Percentiles rank a stretch among this genome's conserved stretches.
phyloP scores from a whole-genome alignment of 2,113 vertebrate species.

The Pteropus alecto region DNA sequence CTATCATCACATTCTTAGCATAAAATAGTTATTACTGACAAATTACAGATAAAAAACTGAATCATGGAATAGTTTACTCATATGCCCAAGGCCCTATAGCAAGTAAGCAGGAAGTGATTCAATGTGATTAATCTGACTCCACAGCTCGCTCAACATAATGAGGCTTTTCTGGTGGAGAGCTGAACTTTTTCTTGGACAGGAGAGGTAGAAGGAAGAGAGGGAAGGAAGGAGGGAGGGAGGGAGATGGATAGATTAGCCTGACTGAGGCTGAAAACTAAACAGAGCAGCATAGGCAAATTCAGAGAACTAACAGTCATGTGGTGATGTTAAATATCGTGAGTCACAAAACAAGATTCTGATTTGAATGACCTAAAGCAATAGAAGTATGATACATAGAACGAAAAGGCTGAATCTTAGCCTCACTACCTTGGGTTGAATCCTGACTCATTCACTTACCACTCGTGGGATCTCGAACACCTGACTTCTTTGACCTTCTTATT shows the following conservation, averaged over 20 bases:
- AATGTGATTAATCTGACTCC: not conserved
- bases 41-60: not conserved
- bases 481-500: not conserved
- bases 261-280: not conserved
- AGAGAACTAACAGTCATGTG: not conserved
- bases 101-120: not conserved
- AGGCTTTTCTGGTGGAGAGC: not conserved
- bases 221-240: no score
- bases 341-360: not conserved
- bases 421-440: not conserved
- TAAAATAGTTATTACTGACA: not conserved
- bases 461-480: not conserved
- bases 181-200: not conserved
- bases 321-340: not conserved
- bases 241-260: no score
- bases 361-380: not conserved
- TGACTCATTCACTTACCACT: not conserved
- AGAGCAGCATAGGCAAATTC: not conserved
- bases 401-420: not conserved
- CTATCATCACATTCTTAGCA: not conserved
- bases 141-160: not conserved
- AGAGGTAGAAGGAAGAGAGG: no score
- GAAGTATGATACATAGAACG: fast-evolving
- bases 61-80: not conserved
- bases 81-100: not conserved